These are phyloP conservation scores for Phymatocera aterrima DNA, from an alignment of 2,888 invertebrate genomes.

Conservation along the genomic window DNA sequence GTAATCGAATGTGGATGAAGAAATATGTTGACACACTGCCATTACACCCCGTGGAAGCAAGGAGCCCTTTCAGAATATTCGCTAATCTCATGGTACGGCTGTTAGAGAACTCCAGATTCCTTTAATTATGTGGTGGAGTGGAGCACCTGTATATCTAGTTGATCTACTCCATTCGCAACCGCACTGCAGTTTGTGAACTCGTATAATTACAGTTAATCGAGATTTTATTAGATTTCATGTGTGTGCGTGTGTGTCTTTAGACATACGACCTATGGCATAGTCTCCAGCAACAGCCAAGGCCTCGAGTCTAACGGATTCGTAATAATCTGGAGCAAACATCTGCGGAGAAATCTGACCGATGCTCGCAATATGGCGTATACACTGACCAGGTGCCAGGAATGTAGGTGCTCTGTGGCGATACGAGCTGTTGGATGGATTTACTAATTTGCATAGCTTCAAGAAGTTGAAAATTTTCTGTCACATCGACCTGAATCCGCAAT, in stretches of 20 bases:
- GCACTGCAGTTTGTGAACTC: background rate
- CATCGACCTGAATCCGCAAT: too few relatives aligned
- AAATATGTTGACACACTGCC: background rate
- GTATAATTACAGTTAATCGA: background rate
- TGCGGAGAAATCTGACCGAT: constrained; percentile 27
- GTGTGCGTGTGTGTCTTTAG: background rate
- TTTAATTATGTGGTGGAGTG: background rate
- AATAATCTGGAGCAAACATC: constrained; percentile 32
- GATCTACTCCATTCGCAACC: background rate
- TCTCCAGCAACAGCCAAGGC: constrained; percentile 1
- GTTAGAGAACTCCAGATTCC: background rate
- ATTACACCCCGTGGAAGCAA: background rate
- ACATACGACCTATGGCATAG: background rate
- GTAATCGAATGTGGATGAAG: background rate
- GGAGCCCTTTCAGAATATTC: background rate
- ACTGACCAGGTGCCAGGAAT: background rate
- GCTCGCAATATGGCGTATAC: background rate
- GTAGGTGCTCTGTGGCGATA: background rate
- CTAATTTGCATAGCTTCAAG: too few relatives aligned
- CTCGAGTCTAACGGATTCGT: background rate
- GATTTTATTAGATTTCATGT: background rate
- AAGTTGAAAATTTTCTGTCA: too few relatives aligned
- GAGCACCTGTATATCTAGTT: background rate
- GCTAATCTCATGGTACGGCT: too few relatives aligned
- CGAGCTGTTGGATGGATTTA: too few relatives aligned